Percentiles rank a stretch among this genome's conserved stretches.
Evolutionary conservation across 2,113 vertebrate genomes (phyloP).

Genomic region (Corythornis cristatus): DNA sequence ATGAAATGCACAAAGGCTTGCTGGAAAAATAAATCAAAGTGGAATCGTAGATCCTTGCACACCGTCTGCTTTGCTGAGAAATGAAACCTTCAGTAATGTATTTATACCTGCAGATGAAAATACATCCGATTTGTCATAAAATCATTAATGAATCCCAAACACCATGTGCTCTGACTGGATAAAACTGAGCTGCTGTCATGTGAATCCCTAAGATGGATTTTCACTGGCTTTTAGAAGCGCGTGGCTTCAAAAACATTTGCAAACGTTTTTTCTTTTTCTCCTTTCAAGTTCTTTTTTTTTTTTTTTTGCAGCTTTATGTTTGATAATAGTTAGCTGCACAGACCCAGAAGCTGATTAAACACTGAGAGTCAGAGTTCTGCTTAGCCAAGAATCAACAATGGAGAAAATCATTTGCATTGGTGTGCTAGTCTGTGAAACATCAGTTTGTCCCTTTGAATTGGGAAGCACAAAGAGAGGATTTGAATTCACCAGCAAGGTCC

Average conservation of each 20-base stretch:
- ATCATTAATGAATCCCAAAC: conserved; percentile 1
- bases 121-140: conserved; percentile 8
- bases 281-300: not conserved
- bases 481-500: not conserved
- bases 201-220: not conserved
- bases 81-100: not conserved
- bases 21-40: not conserved
- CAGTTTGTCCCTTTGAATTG: not conserved
- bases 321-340: not conserved
- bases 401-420: not conserved
- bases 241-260: not conserved
- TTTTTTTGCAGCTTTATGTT: not conserved
- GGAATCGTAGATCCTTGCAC: not conserved
- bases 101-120: conserved; percentile 14
- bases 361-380: not conserved
- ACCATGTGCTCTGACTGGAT: not conserved
- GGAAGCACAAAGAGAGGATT: not conserved
- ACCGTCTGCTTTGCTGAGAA: not conserved
- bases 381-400: not conserved
- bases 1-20: not conserved
- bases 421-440: not conserved
- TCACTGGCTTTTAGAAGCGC: not conserved
- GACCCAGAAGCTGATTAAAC: not conserved
- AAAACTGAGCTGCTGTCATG: not conserved
- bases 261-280: not conserved